phyloP scores from a whole-genome alignment of 2,888 invertebrate species.

The Callinectes sapidus region DNA sequence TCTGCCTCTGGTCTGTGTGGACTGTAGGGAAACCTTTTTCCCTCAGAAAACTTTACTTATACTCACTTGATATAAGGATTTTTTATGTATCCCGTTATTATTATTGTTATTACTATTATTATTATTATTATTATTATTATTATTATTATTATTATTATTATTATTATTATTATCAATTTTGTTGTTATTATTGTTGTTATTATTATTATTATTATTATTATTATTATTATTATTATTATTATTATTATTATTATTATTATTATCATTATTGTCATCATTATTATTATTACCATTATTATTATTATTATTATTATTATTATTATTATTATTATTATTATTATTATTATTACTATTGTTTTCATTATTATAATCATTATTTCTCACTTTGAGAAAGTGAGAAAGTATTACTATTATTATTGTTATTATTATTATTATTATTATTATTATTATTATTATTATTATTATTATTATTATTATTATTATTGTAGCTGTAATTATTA shows the following conservation, averaged over 20 bases:
- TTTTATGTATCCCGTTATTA: constrained; percentile 38
- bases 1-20: neutral
- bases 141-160: neutral
- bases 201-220: constrained; percentile 48
- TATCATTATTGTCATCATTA: constrained; percentile 6
- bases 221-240: constrained; percentile 25
- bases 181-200: constrained; percentile 16
- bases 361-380: constrained; percentile 46
- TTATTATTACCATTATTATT: too few species aligned
- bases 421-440: constrained; percentile 48
- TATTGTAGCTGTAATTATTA: too few species aligned
- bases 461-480: constrained; percentile 48
- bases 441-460: constrained; percentile 49
- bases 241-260: constrained; percentile 28
- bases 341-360: constrained; percentile 44
- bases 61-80: neutral
- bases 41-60: neutral
- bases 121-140: constrained; percentile 34
- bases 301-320: neutral
- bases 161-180: neutral
- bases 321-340: constrained; percentile 27
- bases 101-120: neutral
- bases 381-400: too few species aligned
- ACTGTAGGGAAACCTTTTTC: neutral
- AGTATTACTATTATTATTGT: constrained; percentile 40